Base-by-base conservation (phyloP, 2,888 invertebrate genomes). In the Dioctria linearis region DNA sequence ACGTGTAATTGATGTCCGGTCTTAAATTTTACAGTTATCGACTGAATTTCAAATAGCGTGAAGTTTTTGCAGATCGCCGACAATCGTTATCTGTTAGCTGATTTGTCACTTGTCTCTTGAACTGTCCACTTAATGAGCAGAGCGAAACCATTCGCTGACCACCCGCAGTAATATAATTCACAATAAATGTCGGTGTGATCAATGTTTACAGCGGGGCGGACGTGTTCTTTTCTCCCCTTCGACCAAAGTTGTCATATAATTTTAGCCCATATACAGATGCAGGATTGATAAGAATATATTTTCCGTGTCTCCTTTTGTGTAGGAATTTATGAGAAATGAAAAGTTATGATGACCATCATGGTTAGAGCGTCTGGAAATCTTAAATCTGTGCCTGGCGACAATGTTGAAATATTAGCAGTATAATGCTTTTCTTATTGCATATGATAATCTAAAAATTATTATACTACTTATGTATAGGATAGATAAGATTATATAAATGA, bases 91-190 rank as follows among this genome's bases (percentile, higher is more conserved):
- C 54, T 57, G 66, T 4, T 43, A 57, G 42, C 69, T 57, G 57
- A 73, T 73, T 73, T 73, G 73, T 73, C 73, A 40, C 57, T 57
- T 73, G 73, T 73, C 73, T 73, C 51, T 5, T 13, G 46, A 46
- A 2, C 57, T n/a, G 73, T 42, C 59, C 73, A 25, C 57, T 73
- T 81, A 81, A 81, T 81, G 81, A 81, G 79, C 80, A 75, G 75
- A 75, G 67, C 79, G 76, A 79, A 79, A 65, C 80, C 76, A 81
- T 82, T 80, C 80, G 71, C 57, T 80, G 82, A 71, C 82, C 82
- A 82, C 82, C 82, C 82, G 82, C 82, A 80, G 82, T 82, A 80
- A 82, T 71, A 82, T 82, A 82, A 78, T 82, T 82, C 80, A 80
- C 82, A 59, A 82, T 80, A 82, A 82, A 80, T 82, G 82, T 82